Base-by-base conservation (phyloP, 2,797 vertebrate species). In the Ammospiza maritima region DNA sequence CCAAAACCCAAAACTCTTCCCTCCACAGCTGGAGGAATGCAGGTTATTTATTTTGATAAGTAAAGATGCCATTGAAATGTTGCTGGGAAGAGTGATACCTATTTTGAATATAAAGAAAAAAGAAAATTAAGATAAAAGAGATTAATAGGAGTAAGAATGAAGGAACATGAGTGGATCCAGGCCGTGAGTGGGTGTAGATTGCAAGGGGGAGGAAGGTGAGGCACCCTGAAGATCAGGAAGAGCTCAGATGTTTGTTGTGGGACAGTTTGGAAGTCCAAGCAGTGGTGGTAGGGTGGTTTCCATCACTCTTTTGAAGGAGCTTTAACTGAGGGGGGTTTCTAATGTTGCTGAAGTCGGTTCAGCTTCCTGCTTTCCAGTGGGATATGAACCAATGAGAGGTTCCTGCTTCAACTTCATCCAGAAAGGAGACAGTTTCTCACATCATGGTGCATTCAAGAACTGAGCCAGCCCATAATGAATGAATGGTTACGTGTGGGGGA, bases 121-220 rank as follows among this genome's bases (percentile, higher is more conserved):
- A 42, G 8, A 51, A 81, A 85, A 70, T 30, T 9, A 25, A 58
- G 11, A 14, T 20, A 58, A 16, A 70, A 45, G 0, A 53, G 65
- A 85, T n/a, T 22, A 64, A 12, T 26, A 66, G 6, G 5, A 87
- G 15, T 21, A 67, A 25, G 40, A 72, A 12, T 61, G 27, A 84
- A 81, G 30, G 48, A 64, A 34, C 10, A 22, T 27, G 29, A 48
- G 16, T 36, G 12, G 21, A 72, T 13, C 11, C 56, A 61, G 32
- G 17, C 14, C 32, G 48, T 5, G 10, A 45, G 13, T 1, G 0
- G 9, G 9, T 42, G 8, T 53, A 42, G n/a, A n/a, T 14, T 47
- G 30, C 48, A 76, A 30, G 58, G 30, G 3, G 14, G 4, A 79
- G 9, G 47, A 73, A 73, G 23, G 7, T 62, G 26, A 74, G 26